Evolutionary conservation across 2,113 vertebrate species (phyloP).

Genomic region (Strix uralensis): DNA sequence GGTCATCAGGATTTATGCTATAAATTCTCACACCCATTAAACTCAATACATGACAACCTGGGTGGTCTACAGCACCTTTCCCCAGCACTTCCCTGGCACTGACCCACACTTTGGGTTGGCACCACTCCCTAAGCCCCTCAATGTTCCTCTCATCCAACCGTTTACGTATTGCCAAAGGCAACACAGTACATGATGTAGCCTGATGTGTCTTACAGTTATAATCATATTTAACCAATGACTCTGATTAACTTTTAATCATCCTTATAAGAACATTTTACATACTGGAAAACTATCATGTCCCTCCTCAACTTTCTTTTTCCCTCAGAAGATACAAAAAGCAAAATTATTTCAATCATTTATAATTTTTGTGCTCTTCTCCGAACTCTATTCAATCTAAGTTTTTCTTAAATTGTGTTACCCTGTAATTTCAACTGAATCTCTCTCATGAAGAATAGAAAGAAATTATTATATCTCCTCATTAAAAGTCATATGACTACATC

Average conservation of each 20-base stretch:
- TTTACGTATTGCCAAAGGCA: constrained; percentile 22
- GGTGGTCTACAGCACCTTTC: constrained; percentile 26
- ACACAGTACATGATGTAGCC: background rate
- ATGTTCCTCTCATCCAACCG: background rate
- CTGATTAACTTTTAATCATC: background rate
- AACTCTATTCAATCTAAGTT: background rate
- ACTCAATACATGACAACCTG: background rate
- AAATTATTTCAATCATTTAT: background rate
- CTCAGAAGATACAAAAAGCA: background rate
- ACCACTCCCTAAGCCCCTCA: background rate
- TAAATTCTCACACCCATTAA: background rate
- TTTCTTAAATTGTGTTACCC: background rate
- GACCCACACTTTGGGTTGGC: background rate
- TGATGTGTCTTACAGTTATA: background rate
- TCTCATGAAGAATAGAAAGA: background rate
- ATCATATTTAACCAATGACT: background rate
- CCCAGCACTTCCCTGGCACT: background rate
- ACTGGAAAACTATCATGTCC: background rate
- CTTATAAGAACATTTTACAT: background rate
- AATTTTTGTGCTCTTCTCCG: background rate
- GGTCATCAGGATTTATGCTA: background rate
- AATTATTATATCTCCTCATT: background rate
- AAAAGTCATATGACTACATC: background rate
- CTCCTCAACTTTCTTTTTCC: background rate
- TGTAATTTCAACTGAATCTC: background rate